Evolutionary conservation across 2,797 vertebrate genomes (phyloP), one percentile per base, ranked within the genome.

Genomic region (Tolypeutes matacus): DNA sequence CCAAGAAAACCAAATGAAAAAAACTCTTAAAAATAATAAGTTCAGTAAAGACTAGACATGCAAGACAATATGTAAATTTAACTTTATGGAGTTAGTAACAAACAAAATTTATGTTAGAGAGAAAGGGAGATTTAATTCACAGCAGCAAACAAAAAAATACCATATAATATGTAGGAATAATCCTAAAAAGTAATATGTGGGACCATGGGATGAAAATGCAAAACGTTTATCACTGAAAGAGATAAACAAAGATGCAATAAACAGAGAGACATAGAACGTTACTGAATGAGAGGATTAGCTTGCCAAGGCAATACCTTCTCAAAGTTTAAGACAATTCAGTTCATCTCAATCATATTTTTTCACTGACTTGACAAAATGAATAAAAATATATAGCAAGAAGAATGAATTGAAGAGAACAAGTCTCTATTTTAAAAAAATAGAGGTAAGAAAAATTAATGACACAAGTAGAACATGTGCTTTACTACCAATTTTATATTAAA

Each of bases 351-450:
- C 27, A 25, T 53, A 36, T 83, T 31, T 53, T 86, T 67, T 51
- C 76, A 81, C 62, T 88, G 75, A 80, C 13, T 94, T 86, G 27
- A 58, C 46, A 94, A 90, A 80, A 87, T 11, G 18, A 86, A 69
- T 76, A 53, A 83, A 76, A 94, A 70, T n/a, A 17, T 34, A 46
- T 0, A 56, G 21, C 29, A 87, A 29, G 31, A 92, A 86, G 80
- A 89, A 86, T 70, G 11, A 89, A 46, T 15, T 51, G 56, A 64
- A 46, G 5, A 60, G 6, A 65, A 82, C 11, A n/a, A 56, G 13
- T 49, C 13, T 91, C 46, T 20, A 72, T 83, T 82, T 25, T 51
- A 56, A 34, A 86, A 39, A 46, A 36, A 21, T 56, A 4, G 3
- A 0, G n/a, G 27, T 8, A 29, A 83, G 7, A 36, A 62, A 76